Evolutionary conservation across 2,113 vertebrate genomes (phyloP).

Genomic region (Gobio gobio): DNA sequence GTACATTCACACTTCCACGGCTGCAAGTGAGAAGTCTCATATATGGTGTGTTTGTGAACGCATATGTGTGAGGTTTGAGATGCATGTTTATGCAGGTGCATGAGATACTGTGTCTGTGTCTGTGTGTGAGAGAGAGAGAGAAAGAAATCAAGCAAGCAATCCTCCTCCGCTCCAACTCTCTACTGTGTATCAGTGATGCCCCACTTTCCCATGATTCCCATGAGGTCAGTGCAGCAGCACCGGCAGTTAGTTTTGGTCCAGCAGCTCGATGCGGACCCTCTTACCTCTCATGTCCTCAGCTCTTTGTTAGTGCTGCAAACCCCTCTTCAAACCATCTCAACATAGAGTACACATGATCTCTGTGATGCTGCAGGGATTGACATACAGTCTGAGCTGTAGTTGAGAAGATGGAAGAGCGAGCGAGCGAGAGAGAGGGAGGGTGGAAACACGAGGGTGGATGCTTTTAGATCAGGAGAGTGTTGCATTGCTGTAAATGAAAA

Average conservation of each 20-base stretch:
- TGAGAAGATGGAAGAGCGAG: conserved; percentile 7
- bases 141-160: not conserved
- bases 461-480: conserved; percentile 18
- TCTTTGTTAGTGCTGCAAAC: not conserved
- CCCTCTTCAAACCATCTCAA: not conserved
- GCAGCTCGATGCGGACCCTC: not conserved
- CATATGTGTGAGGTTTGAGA: not conserved
- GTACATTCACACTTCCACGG: conserved; percentile 5
- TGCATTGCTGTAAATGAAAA: conserved; percentile 15
- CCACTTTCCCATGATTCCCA: conserved; percentile 48
- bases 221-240: conserved; percentile 28
- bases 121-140: not conserved
- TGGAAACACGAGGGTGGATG: conserved; percentile 1
- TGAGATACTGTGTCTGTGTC: not conserved
- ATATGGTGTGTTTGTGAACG: not conserved
- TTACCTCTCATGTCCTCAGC: not conserved
- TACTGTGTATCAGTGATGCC: conserved; percentile 40
- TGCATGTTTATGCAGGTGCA: not conserved
- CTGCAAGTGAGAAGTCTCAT: not conserved
- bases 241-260: conserved; percentile 12
- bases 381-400: not conserved
- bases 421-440: not conserved
- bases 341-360: not conserved
- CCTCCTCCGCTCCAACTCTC: not conserved
- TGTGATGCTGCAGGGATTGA: conserved; percentile 5